These are phyloP conservation scores for Euproctis similis DNA, from an alignment of 2,888 invertebrate species.

Conservation along the genomic window DNA sequence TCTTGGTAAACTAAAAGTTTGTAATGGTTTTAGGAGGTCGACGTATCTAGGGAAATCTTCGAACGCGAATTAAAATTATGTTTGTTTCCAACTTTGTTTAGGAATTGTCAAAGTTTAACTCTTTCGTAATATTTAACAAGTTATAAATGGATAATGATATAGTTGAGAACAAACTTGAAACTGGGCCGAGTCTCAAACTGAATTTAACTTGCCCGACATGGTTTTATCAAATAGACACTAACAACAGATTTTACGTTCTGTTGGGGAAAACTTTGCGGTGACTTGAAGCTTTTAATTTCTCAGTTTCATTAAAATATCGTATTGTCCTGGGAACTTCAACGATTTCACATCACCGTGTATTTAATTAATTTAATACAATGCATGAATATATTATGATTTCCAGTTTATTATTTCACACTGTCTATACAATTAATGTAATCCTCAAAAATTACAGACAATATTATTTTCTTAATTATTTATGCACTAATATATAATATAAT, in stretches of 20 bases:
- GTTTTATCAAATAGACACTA: slow-evolving; percentile 8
- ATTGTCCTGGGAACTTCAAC: too few relatives aligned
- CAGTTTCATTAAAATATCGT: too few relatives aligned
- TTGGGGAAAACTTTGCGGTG: slow-evolving; percentile 6
- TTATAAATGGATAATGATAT: slow-evolving; percentile 12
- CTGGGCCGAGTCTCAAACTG: slow-evolving; percentile 6
- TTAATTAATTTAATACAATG: too few relatives aligned
- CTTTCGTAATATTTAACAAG: slow-evolving; percentile 13
- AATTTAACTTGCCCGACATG: slow-evolving; percentile 8
- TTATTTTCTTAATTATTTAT: too few relatives aligned
- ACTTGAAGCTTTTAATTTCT: too few relatives aligned
- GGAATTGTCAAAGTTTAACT: slow-evolving; percentile 13
- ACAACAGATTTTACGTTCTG: slow-evolving; percentile 8
- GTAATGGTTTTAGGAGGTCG: slow-evolving; percentile 37
- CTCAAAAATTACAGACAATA: too few relatives aligned
- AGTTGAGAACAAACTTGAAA: slow-evolving; percentile 4
- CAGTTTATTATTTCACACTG: too few relatives aligned
- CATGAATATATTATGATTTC: too few relatives aligned
- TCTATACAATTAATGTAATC: too few relatives aligned
- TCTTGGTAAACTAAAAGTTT: slow-evolving; percentile 33
- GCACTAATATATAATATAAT: too few relatives aligned
- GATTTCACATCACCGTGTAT: too few relatives aligned
- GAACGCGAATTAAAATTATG: slow-evolving; percentile 25
- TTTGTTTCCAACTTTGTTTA: slow-evolving; percentile 24
- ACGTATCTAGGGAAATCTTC: slow-evolving; percentile 55